Evolutionary conservation across 2,113 vertebrate genomes (phyloP).

Genomic region (Climacteris rufus): DNA sequence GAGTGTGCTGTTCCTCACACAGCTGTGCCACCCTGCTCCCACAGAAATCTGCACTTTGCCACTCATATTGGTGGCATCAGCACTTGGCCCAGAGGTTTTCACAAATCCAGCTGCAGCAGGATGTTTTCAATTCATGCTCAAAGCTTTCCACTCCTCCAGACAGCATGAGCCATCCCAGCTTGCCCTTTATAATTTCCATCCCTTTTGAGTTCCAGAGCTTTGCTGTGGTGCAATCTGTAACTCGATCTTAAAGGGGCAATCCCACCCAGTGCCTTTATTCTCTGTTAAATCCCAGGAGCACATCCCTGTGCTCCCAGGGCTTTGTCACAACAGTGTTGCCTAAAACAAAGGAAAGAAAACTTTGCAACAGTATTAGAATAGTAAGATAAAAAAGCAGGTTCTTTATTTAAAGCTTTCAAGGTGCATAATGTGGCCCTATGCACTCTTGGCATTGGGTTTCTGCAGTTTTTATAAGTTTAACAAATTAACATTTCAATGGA

Average conservation of each 20-base stretch:
- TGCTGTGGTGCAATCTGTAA: neutral
- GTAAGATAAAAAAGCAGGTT: no score
- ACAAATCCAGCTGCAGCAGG: neutral
- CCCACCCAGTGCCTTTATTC: neutral
- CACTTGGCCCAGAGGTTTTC: neutral
- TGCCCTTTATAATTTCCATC: neutral
- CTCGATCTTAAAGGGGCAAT: neutral
- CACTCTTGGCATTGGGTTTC: no score
- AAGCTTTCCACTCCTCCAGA: neutral
- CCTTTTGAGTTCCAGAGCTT: neutral
- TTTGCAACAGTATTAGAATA: no score
- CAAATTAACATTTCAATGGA: no score
- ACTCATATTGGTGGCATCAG: neutral
- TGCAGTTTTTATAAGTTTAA: no score
- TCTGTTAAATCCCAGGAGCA: neutral
- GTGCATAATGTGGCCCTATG: no score
- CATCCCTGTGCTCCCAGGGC: neutral
- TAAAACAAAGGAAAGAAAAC: no score
- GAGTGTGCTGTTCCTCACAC: neutral
- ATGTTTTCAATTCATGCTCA: neutral
- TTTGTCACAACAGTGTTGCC: neutral
- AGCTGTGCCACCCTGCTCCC: neutral
- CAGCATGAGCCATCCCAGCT: neutral
- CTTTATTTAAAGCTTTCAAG: no score
- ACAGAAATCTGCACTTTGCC: neutral